A percentile compares a stretch with the other conserved stretches of the same genome.
Conservation (phyloP, 2,888 invertebrate species). For the Hybos culiciformis region DNA sequence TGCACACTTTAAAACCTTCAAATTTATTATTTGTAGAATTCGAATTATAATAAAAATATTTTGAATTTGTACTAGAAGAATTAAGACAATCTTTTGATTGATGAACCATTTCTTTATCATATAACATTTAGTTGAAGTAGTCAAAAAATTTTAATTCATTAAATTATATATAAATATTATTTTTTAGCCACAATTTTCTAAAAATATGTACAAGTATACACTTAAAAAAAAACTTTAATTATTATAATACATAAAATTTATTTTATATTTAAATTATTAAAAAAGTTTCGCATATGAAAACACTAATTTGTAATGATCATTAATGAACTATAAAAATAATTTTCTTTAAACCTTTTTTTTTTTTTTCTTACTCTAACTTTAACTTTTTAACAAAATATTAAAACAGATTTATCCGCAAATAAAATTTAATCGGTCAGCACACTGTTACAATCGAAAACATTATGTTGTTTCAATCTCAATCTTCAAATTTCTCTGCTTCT, state of each 20-base stretch:
- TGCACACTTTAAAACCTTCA: background rate
- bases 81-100: background rate
- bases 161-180: background rate
- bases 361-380: slow-evolving; percentile 17
- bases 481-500: too few relatives aligned
- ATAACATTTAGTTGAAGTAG: too few relatives aligned
- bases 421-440: slow-evolving; percentile 27
- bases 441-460: too few relatives aligned
- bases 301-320: background rate
- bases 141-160: background rate
- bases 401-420: slow-evolving; percentile 9
- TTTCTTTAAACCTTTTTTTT: background rate
- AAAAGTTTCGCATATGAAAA: background rate
- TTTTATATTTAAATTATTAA: background rate
- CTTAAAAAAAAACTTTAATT: background rate
- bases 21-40: background rate
- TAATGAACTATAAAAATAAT: background rate
- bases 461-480: too few relatives aligned
- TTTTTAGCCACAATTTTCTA: background rate
- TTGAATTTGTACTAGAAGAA: background rate
- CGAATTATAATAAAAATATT: background rate
- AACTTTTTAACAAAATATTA: slow-evolving; percentile 30
- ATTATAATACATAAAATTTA: background rate
- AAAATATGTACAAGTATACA: background rate
- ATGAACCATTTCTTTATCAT: background rate